These are phyloP conservation scores for Ondatra zibethicus DNA, from an alignment of 2,113 vertebrate species.

Conservation along the genomic window DNA sequence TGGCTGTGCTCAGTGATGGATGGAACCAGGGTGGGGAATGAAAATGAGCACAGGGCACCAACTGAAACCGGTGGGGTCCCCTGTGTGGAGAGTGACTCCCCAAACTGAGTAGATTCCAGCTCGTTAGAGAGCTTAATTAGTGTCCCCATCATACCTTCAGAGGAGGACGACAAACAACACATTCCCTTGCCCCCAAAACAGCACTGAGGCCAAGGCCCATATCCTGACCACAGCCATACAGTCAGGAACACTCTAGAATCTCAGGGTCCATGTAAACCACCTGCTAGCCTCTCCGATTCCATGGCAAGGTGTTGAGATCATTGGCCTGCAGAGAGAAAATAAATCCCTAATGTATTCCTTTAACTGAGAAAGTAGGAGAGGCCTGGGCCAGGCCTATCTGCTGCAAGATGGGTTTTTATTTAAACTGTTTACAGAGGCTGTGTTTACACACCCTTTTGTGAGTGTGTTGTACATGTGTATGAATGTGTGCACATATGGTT, in stretches of 20 bases:
- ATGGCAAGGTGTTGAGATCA: rapidly evolving
- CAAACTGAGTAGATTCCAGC: background rate
- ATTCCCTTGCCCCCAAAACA: background rate
- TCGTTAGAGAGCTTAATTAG: too few relatives aligned
- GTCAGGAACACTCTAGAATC: background rate
- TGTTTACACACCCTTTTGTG: background rate
- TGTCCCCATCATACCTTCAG: background rate
- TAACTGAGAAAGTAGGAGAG: background rate
- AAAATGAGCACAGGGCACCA: background rate
- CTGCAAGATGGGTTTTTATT: too few relatives aligned
- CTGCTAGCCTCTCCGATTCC: too few relatives aligned
- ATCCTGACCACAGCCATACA: too few relatives aligned
- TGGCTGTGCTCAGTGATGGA: background rate
- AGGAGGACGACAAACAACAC: too few relatives aligned
- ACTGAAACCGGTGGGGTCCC: background rate
- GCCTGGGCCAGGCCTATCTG: background rate
- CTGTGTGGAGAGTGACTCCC: background rate
- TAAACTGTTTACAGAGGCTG: background rate
- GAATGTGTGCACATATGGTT: background rate
- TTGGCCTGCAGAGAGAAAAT: background rate
- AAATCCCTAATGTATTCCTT: background rate
- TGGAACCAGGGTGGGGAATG: rapidly evolving
- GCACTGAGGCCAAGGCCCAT: background rate
- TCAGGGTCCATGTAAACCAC: rapidly evolving
- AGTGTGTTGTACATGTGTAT: background rate